phyloP scores from a whole-genome alignment of 1,140 invertebrate genomes.

The Gryon sp. region DNA sequence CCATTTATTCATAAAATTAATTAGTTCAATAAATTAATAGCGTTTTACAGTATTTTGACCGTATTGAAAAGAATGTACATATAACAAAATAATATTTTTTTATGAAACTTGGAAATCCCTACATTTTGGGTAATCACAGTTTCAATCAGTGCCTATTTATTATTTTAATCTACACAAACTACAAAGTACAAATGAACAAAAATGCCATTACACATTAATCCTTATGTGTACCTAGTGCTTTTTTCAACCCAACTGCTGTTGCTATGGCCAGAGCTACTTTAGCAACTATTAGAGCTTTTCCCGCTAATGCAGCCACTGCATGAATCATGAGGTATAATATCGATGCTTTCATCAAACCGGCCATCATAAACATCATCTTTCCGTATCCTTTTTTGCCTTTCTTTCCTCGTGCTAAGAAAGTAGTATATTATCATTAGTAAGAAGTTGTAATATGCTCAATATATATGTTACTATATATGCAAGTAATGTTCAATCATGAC shows the following conservation, averaged over 20 bases:
- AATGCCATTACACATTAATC: constrained; percentile 61
- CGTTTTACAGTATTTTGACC: no score
- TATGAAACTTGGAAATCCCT: no score
- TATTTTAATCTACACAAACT: not conserved
- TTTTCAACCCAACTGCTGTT: constrained; percentile 88
- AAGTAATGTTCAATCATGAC: no score
- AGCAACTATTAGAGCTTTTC: constrained; percentile 86
- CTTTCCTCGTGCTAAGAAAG: constrained; percentile 71
- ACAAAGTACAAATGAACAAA: constrained; percentile 27
- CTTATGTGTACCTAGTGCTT: constrained; percentile 80
- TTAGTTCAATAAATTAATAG: no score
- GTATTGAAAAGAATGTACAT: no score
- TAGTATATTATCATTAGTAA: not conserved
- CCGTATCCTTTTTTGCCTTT: constrained; percentile 81
- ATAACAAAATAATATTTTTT: no score
- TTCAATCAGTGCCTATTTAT: constrained; percentile 6
- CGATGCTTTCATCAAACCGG: constrained; percentile 84
- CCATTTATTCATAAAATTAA: no score
- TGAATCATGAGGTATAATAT: constrained; percentile 88
- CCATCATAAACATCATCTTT: constrained; percentile 82
- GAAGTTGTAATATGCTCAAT: no score
- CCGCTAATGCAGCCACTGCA: constrained; percentile 85
- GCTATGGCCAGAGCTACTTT: constrained; percentile 88
- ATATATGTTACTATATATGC: no score
- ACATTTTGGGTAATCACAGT: no score